Percentiles rank a stretch among this genome's conserved stretches.
These are phyloP conservation scores for Physocephala rufipes DNA, from an alignment of 2,888 invertebrate genomes.

Conservation along the genomic window DNA sequence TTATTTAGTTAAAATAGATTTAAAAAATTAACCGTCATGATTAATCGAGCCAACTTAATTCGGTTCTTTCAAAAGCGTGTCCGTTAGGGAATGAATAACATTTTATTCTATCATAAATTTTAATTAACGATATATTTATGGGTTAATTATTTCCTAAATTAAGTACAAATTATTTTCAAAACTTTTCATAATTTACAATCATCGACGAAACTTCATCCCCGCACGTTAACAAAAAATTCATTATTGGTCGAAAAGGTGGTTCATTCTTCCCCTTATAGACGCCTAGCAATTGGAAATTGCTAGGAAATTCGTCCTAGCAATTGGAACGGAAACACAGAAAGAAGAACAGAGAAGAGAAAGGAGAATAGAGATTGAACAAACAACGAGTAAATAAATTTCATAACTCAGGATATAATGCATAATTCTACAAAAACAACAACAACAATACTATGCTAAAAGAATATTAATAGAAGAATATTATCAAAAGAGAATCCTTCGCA, in stretches of 20 bases:
- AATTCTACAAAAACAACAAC: constrained; percentile 51
- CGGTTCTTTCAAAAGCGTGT: too few relatives aligned
- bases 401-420: constrained; percentile 64
- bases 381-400: constrained; percentile 64
- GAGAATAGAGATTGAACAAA: constrained; percentile 51
- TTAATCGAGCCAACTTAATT: too few relatives aligned
- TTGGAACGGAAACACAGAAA: constrained; percentile 40
- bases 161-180: constrained; percentile 63
- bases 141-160: constrained; percentile 54
- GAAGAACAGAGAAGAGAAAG: constrained; percentile 56
- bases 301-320: constrained; percentile 27
- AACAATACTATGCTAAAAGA: background rate
- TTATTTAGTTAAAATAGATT: background rate
- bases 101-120: too few relatives aligned
- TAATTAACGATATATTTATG: constrained; percentile 43
- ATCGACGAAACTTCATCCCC: constrained; percentile 37
- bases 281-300: too few relatives aligned
- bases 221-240: too few relatives aligned
- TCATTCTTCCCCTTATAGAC: too few relatives aligned
- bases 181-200: constrained; percentile 60
- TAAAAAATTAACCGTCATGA: background rate
- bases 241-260: too few relatives aligned
- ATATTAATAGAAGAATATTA: background rate
- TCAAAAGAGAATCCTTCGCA: background rate
- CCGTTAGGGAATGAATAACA: too few relatives aligned